These are phyloP conservation scores for Platichthys flesus DNA, from an alignment of 2,113 vertebrate species.

Conservation along the genomic window DNA sequence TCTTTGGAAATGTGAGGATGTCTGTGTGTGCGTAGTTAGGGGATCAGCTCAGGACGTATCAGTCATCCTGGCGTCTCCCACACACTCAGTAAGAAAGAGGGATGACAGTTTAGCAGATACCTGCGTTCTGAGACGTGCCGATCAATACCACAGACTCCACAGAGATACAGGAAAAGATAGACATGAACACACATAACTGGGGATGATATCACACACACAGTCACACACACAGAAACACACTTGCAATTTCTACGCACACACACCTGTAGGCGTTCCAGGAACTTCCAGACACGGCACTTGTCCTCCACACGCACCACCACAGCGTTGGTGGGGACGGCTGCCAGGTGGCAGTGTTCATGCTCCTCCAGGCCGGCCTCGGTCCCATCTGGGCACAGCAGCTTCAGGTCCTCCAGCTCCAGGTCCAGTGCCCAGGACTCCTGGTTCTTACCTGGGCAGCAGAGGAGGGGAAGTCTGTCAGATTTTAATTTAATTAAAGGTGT, in stretches of 20 bases:
- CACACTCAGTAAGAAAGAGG: slow-evolving; percentile 46
- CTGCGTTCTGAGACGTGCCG: slow-evolving; percentile 19
- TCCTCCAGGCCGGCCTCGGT: slow-evolving; percentile 72
- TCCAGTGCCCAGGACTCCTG: slow-evolving; percentile 86
- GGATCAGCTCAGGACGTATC: slow-evolving; percentile 35
- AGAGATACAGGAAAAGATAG: slow-evolving; percentile 13
- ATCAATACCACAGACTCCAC: slow-evolving; percentile 47
- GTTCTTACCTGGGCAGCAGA: slow-evolving; percentile 76
- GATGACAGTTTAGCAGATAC: slow-evolving; percentile 46
- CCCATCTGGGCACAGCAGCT: slow-evolving; percentile 84
- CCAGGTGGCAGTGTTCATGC: slow-evolving; percentile 79
- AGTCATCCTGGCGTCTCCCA: slow-evolving; percentile 53
- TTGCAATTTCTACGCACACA: slow-evolving; percentile 14
- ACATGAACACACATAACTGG: not conserved
- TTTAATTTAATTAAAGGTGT: not conserved
- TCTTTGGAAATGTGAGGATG: slow-evolving; percentile 29
- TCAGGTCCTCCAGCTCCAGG: slow-evolving; percentile 84
- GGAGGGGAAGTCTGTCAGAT: not conserved
- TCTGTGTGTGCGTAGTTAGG: slow-evolving; percentile 14
- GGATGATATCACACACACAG: not conserved
- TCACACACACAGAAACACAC: slow-evolving; percentile 15
- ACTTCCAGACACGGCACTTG: slow-evolving; percentile 85
- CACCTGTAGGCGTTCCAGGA: slow-evolving; percentile 84
- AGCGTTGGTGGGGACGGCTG: slow-evolving; percentile 80
- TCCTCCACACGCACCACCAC: slow-evolving; percentile 83